phyloP scores from a whole-genome alignment of 2,113 vertebrate species.

The Noturus placidus region DNA sequence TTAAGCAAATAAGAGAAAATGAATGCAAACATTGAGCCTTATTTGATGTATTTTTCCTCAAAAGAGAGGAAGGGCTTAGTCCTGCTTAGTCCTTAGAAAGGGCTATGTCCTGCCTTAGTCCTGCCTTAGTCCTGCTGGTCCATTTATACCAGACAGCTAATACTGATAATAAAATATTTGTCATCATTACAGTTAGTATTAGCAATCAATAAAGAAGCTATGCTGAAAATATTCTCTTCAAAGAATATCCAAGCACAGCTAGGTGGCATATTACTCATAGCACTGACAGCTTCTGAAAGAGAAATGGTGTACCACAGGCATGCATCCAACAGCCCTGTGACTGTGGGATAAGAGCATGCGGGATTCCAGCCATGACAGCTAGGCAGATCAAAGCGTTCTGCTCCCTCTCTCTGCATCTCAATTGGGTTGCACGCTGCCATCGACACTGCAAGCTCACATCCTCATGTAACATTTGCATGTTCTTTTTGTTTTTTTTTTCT shows the following conservation, averaged over 20 bases:
- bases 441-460: slow-evolving; percentile 66
- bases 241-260: slow-evolving; percentile 7
- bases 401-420: slow-evolving; percentile 73
- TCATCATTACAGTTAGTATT: background rate
- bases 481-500: slow-evolving; percentile 7
- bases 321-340: slow-evolving; percentile 42
- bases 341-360: slow-evolving; percentile 56
- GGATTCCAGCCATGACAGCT: slow-evolving; percentile 67
- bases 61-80: background rate
- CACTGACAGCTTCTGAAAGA: slow-evolving; percentile 36
- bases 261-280: slow-evolving; percentile 28
- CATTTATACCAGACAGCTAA: background rate
- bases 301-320: slow-evolving; percentile 36
- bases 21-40: background rate
- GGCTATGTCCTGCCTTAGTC: no score
- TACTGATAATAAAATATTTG: background rate
- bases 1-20: background rate
- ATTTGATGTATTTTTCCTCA: background rate
- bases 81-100: no score
- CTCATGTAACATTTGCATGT: slow-evolving; percentile 63
- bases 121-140: background rate
- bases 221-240: background rate
- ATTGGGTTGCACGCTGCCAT: slow-evolving; percentile 68
- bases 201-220: background rate
- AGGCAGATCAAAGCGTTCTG: slow-evolving; percentile 74